Evolutionary conservation across 2,113 vertebrate species (phyloP).

Genomic region (Oncorhynchus clarkii): DNA sequence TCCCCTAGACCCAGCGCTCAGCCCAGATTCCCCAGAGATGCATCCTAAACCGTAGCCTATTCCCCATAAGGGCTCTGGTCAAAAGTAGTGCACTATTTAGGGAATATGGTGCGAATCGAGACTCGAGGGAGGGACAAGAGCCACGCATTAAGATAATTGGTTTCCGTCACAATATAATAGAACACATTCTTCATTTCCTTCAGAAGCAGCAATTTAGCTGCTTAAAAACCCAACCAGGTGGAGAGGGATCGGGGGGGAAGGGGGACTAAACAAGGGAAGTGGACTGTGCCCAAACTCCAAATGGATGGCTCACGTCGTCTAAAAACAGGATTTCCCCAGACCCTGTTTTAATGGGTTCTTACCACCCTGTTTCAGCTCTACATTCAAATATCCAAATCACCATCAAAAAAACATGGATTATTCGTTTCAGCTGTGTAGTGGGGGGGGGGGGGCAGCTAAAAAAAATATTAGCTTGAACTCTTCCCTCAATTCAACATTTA

Average conservation of each 20-base stretch:
- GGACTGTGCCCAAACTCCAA: conserved; percentile 23
- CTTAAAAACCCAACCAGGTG: conserved; percentile 10
- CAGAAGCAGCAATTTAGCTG: conserved; percentile 22
- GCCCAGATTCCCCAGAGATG: conserved; percentile 22
- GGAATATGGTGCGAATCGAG: too few relatives aligned
- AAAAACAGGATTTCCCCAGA: too few relatives aligned
- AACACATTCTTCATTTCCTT: conserved; percentile 41
- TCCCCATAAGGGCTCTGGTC: too few relatives aligned
- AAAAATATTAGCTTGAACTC: not conserved
- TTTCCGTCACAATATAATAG: conserved; percentile 39
- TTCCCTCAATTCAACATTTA: not conserved
- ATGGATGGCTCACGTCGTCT: conserved; percentile 14
- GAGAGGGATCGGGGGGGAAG: not conserved
- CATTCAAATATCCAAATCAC: too few relatives aligned
- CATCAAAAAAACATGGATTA: too few relatives aligned
- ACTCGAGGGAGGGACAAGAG: not conserved
- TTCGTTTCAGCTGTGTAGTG: too few relatives aligned
- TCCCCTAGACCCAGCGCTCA: conserved; percentile 27
- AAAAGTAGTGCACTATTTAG: too few relatives aligned
- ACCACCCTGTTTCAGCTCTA: too few relatives aligned
- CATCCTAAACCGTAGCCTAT: too few relatives aligned
- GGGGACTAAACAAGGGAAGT: not conserved
- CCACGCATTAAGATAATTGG: conserved; percentile 56
- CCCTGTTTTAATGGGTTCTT: too few relatives aligned
- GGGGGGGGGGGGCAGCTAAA: not conserved